Base-by-base conservation (phyloP, 1,140 invertebrate species). In the Mamestra configurata region DNA sequence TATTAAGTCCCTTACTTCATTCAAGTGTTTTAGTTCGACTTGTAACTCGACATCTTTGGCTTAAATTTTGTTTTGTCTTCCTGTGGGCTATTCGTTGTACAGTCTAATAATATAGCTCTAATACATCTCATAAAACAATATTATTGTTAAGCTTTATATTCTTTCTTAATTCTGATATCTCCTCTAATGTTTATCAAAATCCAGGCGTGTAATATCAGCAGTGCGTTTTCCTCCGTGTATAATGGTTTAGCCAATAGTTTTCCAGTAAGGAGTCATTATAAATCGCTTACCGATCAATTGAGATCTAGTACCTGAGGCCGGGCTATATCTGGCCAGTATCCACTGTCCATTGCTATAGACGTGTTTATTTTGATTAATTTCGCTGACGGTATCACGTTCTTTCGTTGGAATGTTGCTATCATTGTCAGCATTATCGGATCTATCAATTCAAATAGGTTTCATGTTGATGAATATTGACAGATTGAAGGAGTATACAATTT, bases 241-340 rank as follows among this genome's bases (percentile, higher is more conserved):
- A 59, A 31, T 15, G 0, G 15, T 31, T 8, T 8, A 35, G 15
- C 31, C 59, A 31, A 61, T 61, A 61, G 27, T 61, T 61, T 61
- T 31, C 31, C 27, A 35, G 59, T 37, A 61, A 57, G 53, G 15
- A 8, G 18, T 66, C 61, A 66, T 66, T 66, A 66, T 66, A 43
- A 24, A 66, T 22, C 37, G 61, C 37, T 66, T 66, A 43, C 61
- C 61, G 37, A 40, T 66, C 61, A 40, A 66, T 66, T 66, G 8
- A 43, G 37, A 61, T 4, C 13, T 49, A n/a, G 15, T 18, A n/a
- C n/a, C 27, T 37, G n/a, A n/a, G 15, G 31, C 31, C 15, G 18
- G 24, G 27, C 27, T 35, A 35, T 35, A 18, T 61, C 11, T 31
- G 24, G 27, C 0, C 4, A 5, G 57, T 61, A 5, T 35, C 57